Evolutionary conservation across 2,888 invertebrate species (phyloP).

Genomic region (Xestia ashworthii): DNA sequence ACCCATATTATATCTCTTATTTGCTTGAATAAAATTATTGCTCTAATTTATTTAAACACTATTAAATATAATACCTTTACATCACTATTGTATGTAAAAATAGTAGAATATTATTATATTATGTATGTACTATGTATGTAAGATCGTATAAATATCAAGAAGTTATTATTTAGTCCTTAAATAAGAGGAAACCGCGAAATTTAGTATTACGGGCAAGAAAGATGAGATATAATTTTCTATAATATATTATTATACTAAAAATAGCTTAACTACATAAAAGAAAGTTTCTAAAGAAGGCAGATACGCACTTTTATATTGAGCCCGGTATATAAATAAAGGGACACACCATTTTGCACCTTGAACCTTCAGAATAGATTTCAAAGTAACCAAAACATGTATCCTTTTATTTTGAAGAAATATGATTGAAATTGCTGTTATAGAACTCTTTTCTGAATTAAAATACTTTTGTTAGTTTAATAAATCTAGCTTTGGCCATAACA

Average conservation of each 20-base stretch:
- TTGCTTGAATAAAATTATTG: conserved; percentile 56
- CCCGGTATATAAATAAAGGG: not conserved
- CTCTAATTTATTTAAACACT: conserved; percentile 49
- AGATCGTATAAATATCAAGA: conserved; percentile 55
- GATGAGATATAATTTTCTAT: conserved; percentile 60
- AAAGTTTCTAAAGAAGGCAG: conserved; percentile 52
- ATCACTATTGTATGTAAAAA: conserved; percentile 49
- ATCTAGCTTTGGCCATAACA: conserved; percentile 33
- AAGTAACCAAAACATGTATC: not conserved
- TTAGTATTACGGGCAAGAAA: conserved; percentile 53
- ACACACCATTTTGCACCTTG: not conserved
- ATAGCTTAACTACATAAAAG: conserved; percentile 55
- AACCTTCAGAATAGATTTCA: conserved; percentile 1
- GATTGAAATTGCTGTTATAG: conserved; percentile 4
- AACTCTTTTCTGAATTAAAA: not conserved
- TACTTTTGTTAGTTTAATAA: conserved; percentile 25
- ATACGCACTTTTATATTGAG: conserved; percentile 54
- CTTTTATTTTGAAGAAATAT: not conserved
- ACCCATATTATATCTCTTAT: conserved; percentile 40
- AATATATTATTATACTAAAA: conserved; percentile 59
- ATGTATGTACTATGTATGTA: conserved; percentile 38
- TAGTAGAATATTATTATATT: conserved; percentile 44
- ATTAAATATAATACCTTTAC: conserved; percentile 51
- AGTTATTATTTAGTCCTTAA: conserved; percentile 56
- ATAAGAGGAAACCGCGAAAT: conserved; percentile 44